Evolutionary conservation across 2,113 vertebrate species (phyloP), one percentile per base, ranked within the genome.

Genomic region (Tragulus kanchil): DNA sequence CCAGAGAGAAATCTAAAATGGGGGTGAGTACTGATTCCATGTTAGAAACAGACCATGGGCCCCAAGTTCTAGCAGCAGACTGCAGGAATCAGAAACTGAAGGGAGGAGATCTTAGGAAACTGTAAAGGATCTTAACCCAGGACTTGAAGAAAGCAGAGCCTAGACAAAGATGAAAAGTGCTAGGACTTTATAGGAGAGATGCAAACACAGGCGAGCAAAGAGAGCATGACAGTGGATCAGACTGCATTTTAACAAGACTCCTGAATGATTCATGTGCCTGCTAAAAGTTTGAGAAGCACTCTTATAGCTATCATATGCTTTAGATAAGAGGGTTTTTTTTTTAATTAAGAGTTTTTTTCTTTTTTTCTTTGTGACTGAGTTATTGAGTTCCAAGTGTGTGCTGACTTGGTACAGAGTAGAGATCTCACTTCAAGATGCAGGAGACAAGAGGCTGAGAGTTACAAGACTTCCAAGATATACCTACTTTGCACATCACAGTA

Each of bases 101-200:
- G 14, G 36, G 36, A 86, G 82, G 42, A 65, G 1, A 62, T 25
- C 50, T 82, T 86, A 75, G 58, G 61, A 59, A 73, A 91, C 86
- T 16, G 79, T 50, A 89, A 90, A 89, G 19, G 25, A 52, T 45
- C 19, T 54, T 81, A 67, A 13, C 19, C 78, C 21, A 95, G 64
- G 21, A 82, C 65, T 81, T 95, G 31, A 50, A 58, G 75, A 86
- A 93, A 83, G 82, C 59, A 91, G 82, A 90, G 25, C 31, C 9
- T 93, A 26, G 52, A 26, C 25, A 84, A 87, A 95, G 28, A 73
- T 36, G 86, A 8, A 64, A 90, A 62, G 25, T 71, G 17, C 25
- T 58, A 25, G 56, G 13, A 56, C 23, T 86, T 95, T 26, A 42
- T 14, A 85, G 69, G 31, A 73, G 48, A 79, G 6, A 78, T 31